Percentiles rank a stretch among this genome's conserved stretches.
Evolutionary conservation across 2,797 vertebrate species (phyloP).

Genomic region (Pempheris klunzingeri): DNA sequence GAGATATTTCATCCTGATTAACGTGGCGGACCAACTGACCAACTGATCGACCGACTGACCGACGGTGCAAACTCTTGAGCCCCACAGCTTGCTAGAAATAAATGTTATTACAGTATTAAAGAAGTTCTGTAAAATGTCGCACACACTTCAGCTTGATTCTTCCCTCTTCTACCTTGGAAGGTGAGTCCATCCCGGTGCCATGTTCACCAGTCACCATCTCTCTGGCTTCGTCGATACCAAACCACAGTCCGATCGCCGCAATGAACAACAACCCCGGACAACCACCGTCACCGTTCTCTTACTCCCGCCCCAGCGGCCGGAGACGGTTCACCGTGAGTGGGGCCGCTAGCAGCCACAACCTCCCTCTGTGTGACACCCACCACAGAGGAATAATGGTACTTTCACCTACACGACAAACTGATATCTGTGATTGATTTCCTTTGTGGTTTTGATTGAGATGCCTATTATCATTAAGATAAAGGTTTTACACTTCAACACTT

Average conservation of each 20-base stretch:
- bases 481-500: neutral
- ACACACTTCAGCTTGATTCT: neutral
- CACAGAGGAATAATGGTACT: constrained; percentile 68
- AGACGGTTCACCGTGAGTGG: constrained; percentile 77
- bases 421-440: neutral
- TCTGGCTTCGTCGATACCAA: constrained; percentile 58
- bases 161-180: neutral
- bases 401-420: neutral
- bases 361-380: constrained; percentile 73
- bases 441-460: neutral
- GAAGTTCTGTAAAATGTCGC: no score
- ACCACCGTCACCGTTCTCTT: rapidly evolving
- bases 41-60: no score
- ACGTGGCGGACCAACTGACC: no score
- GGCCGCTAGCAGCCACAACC: constrained; percentile 34
- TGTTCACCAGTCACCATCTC: rapidly evolving
- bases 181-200: neutral
- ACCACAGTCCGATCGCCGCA: neutral
- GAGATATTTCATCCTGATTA: no score
- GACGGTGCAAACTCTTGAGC: no score
- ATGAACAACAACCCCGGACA: neutral
- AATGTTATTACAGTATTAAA: no score
- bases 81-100: no score
- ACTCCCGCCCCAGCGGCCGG: neutral
- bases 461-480: no score